Conservation (phyloP, 2,888 invertebrate species). For the Callosobruchus maculatus region DNA sequence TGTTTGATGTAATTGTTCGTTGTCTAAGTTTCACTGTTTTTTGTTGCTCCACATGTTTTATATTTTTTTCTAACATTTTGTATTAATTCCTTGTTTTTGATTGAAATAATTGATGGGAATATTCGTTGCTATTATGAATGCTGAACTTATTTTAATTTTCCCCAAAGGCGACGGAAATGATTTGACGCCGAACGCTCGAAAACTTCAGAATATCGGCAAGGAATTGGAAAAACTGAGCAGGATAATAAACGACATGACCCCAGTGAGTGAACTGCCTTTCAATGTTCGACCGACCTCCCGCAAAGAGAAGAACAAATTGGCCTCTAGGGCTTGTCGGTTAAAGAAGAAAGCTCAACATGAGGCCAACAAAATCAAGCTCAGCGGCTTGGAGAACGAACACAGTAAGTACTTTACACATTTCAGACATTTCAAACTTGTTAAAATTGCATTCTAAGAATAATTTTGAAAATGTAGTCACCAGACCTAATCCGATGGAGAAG, state of each 20-base stretch:
- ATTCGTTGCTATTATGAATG: no score
- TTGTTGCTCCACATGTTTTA: no score
- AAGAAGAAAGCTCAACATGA: constrained; percentile 99
- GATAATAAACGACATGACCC: constrained; percentile 93
- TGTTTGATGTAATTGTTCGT: no score
- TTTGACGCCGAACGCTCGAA: constrained; percentile 90
- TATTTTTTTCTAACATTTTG: no score
- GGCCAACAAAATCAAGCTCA: constrained; percentile 94
- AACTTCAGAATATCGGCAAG: constrained; percentile 84
- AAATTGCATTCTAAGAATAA: no score
- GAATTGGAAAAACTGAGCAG: constrained; percentile 88
- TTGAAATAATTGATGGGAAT: no score
- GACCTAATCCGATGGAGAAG: no score
- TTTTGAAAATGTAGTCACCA: no score
- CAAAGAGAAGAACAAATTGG: constrained; percentile 96
- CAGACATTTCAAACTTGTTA: no score
- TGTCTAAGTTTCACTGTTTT: no score
- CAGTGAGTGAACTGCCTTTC: constrained; percentile 88
- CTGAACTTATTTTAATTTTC: neutral
- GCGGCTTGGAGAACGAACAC: constrained; percentile 90
- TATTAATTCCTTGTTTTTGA: no score
- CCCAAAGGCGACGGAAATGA: constrained; percentile 89
- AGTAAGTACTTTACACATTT: constrained; percentile 69
- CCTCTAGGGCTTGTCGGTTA: constrained; percentile 92
- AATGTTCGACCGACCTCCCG: constrained; percentile 87